A percentile compares a stretch with the other conserved stretches of the same genome.
Evolutionary conservation across 2,888 invertebrate species (phyloP).

Genomic region (Matsumyia berberina): DNA sequence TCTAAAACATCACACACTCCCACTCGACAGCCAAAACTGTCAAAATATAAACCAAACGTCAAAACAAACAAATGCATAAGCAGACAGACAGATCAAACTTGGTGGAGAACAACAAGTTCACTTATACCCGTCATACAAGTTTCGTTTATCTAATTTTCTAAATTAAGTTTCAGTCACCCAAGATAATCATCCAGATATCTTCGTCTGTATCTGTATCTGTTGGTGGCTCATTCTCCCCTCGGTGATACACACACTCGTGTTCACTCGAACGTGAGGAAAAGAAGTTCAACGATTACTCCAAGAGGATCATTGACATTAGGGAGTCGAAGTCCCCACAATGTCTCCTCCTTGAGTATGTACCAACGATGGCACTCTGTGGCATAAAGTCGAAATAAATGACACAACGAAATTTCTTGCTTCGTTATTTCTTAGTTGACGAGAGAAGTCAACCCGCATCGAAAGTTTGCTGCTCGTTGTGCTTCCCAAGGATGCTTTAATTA

Average conservation of each 20-base stretch:
- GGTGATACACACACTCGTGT: constrained; percentile 1
- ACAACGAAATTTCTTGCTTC: constrained; percentile 21
- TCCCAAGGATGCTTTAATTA: constrained; percentile 38
- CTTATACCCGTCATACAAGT: too few species aligned
- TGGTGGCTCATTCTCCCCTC: not conserved
- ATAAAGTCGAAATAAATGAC: not conserved
- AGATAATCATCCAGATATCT: not conserved
- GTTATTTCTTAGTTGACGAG: not conserved
- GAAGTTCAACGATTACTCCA: constrained; percentile 4
- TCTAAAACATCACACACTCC: too few species aligned
- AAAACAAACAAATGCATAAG: too few species aligned
- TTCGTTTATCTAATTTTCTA: not conserved
- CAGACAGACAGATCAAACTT: too few species aligned
- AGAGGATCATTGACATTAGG: constrained; percentile 17
- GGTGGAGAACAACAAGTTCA: too few species aligned
- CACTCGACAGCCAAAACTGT: too few species aligned
- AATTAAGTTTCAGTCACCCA: constrained; percentile 16
- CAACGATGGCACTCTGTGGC: too few species aligned
- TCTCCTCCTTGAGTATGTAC: not conserved
- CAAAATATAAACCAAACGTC: too few species aligned
- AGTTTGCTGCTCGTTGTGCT: constrained; percentile 14
- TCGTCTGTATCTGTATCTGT: not conserved
- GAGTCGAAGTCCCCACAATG: not conserved
- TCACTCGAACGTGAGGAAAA: constrained; percentile 5
- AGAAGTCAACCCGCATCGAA: constrained; percentile 16